phyloP scores from a whole-genome alignment of 2,113 vertebrate species.

The Vidua chalybeata region DNA sequence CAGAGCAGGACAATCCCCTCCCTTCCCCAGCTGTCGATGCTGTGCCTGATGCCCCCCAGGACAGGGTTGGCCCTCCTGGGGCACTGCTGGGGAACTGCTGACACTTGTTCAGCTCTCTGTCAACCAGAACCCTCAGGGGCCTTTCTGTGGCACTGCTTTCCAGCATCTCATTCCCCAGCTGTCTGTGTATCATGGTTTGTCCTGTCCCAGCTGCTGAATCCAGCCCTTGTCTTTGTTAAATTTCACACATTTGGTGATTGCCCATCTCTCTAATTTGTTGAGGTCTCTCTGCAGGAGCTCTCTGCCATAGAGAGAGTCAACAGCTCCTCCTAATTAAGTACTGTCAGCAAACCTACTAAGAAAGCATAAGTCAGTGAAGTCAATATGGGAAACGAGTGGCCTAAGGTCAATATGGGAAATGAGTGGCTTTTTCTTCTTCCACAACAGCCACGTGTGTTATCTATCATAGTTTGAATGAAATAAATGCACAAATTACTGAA shows the following conservation, averaged over 20 bases:
- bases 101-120: accelerated
- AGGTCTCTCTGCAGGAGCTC: not conserved
- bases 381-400: not conserved
- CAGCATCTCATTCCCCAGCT: not conserved
- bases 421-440: not conserved
- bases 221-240: not conserved
- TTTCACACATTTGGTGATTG: not conserved
- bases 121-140: not conserved
- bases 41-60: not conserved
- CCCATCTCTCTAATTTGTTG: not conserved
- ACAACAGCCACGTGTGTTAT: not conserved
- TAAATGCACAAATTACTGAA: not conserved
- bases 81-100: not conserved
- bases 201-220: not conserved
- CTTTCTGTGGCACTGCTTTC: not conserved
- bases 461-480: not conserved
- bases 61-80: not conserved
- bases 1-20: not conserved
- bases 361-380: not conserved
- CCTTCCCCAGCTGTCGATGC: accelerated
- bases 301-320: not conserved
- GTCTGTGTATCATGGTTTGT: no score
- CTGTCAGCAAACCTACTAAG: not conserved
- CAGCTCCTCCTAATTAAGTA: not conserved
- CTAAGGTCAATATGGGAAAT: not conserved